A percentile compares a stretch with the other conserved stretches of the same genome.
Conservation (phyloP, 2,113 vertebrate species). For the Mohoua ochrocephala region DNA sequence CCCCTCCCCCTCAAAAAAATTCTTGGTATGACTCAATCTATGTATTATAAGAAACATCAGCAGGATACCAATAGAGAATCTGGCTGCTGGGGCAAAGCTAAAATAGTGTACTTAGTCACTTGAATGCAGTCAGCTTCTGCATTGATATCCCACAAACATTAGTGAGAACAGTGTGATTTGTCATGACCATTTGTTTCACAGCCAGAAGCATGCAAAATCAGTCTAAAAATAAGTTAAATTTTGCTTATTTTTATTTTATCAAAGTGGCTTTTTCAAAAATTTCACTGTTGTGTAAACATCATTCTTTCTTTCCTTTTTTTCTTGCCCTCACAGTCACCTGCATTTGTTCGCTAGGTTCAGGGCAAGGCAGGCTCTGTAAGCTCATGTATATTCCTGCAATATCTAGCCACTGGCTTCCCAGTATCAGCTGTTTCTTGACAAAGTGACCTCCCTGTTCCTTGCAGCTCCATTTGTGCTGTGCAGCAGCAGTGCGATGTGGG, state of each 20-base stretch:
- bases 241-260: not conserved
- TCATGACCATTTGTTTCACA: conserved; percentile 43
- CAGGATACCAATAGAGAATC: conserved; percentile 17
- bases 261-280: not conserved
- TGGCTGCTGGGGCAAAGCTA: conserved; percentile 39
- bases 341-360: not conserved
- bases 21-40: conserved; percentile 18
- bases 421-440: not conserved
- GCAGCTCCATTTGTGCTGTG: not conserved
- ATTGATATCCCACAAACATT: conserved; percentile 45
- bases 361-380: not conserved
- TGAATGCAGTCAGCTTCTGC: conserved; percentile 35
- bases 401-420: not conserved
- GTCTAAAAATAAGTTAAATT: conserved; percentile 17
- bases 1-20: not conserved
- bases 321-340: not conserved
- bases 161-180: conserved; percentile 13
- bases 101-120: conserved; percentile 61
- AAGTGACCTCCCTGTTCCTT: not conserved
- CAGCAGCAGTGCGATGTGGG: not conserved
- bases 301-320: not conserved
- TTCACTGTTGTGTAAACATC: not conserved
- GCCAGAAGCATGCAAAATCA: not conserved
- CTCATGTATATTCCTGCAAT: not conserved
- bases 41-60: conserved; percentile 49